Percentiles rank a stretch among this genome's conserved stretches.
These are phyloP conservation scores for Drosophila persimilis DNA, from an alignment of 1,140 invertebrate species.

Conservation along the genomic window DNA sequence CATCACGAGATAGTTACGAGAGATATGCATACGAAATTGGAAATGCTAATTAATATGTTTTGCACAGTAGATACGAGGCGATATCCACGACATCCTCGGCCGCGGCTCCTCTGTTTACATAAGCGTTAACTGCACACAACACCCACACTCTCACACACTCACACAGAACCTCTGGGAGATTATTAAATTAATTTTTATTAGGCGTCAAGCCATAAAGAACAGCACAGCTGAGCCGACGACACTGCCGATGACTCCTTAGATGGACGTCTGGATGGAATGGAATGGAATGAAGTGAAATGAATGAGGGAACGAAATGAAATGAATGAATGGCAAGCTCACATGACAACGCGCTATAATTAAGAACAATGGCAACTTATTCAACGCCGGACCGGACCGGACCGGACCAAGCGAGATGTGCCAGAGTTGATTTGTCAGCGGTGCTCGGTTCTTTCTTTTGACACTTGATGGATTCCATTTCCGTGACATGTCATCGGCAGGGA, in stretches of 20 bases:
- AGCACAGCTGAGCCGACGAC: conserved; percentile 50
- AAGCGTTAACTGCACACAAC: conserved; percentile 64
- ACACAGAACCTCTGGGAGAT: conserved; percentile 38
- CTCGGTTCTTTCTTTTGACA: conserved; percentile 40
- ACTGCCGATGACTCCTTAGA: background rate
- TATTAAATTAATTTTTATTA: conserved; percentile 82
- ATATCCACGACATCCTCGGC: conserved; percentile 60
- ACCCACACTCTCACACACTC: conserved; percentile 32
- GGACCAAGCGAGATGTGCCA: conserved; percentile 10
- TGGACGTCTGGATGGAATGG: conserved; percentile 21
- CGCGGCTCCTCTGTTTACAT: conserved; percentile 65
- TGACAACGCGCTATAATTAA: conserved; percentile 81
- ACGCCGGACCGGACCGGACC: background rate
- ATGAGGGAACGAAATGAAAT: conserved; percentile 19
- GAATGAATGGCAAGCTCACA: conserved; percentile 78
- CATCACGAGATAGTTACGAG: conserved; percentile 72
- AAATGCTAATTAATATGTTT: conserved; percentile 82
- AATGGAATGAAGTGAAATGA: conserved; percentile 25
- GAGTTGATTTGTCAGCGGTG: conserved; percentile 35
- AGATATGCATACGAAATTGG: conserved; percentile 79
- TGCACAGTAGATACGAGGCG: conserved; percentile 70
- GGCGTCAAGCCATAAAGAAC: conserved; percentile 78
- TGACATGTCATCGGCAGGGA: conserved; percentile 46
- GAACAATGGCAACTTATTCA: conserved; percentile 77
- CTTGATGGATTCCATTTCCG: conserved; percentile 55